Percentiles rank a stretch among this genome's conserved stretches.
Evolutionary conservation across 37 sponge, comb jelly and placozoan genomes (phyloP).

Genomic region (Eunapius fragilis): DNA sequence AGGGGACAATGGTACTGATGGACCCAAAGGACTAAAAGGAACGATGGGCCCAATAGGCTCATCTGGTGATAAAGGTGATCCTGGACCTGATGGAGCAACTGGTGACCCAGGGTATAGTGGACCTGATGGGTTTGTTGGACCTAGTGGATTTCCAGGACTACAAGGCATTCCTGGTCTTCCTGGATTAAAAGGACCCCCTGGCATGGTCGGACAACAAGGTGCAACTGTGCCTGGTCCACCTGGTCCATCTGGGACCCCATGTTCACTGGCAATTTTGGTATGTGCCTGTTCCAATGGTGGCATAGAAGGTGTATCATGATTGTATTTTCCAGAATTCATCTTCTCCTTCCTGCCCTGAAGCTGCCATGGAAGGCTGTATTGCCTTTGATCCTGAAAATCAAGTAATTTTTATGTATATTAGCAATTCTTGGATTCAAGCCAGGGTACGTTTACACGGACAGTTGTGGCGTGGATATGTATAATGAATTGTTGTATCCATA

Average conservation of each 20-base stretch:
- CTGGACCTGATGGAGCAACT: constrained; percentile 1
- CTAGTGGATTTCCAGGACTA: background rate
- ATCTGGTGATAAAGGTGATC: background rate
- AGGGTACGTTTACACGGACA: background rate
- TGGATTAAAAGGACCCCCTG: constrained; percentile 1
- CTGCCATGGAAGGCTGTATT: background rate
- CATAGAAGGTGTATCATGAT: background rate
- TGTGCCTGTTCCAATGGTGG: background rate
- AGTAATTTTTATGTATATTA: background rate
- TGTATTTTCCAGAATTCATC: background rate
- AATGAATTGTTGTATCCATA: too few species aligned
- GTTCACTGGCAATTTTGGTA: background rate
- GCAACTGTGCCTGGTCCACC: constrained; percentile 1
- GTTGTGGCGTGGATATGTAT: too few species aligned
- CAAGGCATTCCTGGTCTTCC: constrained; percentile 2
- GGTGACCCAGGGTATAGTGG: background rate
- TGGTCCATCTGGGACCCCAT: background rate
- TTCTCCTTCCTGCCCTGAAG: background rate
- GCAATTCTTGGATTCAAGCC: background rate
- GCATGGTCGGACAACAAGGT: constrained; percentile 4
- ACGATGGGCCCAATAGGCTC: background rate
- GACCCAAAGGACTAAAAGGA: background rate
- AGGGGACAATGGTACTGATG: background rate
- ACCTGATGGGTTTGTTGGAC: constrained; percentile 5
- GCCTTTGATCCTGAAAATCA: background rate